These are phyloP conservation scores for Diceros bicornis DNA, from an alignment of 2,797 vertebrate species.

Conservation along the genomic window DNA sequence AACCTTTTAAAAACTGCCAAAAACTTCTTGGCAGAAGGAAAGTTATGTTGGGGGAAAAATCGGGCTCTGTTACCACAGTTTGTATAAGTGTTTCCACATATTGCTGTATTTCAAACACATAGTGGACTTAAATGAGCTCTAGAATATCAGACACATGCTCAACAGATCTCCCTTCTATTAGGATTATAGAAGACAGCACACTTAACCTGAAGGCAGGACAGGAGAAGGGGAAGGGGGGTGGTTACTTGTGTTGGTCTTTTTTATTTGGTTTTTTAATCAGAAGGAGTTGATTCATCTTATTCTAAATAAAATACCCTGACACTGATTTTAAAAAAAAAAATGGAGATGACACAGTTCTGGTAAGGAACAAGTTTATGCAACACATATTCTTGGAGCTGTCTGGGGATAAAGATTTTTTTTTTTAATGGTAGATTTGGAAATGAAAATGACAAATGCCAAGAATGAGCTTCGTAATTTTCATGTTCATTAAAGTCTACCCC, in stretches of 20 bases:
- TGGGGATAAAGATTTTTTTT: conserved; percentile 68
- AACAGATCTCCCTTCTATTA: conserved; percentile 88
- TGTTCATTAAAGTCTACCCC: conserved; percentile 84
- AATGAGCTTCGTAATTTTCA: conserved; percentile 82
- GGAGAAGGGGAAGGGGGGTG: conserved; percentile 71
- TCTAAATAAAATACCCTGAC: conserved; percentile 86
- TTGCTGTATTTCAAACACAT: conserved; percentile 88
- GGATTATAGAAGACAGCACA: conserved; percentile 74
- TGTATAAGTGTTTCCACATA: conserved; percentile 90
- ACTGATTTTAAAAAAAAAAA: conserved; percentile 76
- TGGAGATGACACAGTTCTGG: conserved; percentile 82
- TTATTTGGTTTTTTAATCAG: conserved; percentile 77
- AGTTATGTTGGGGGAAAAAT: conserved; percentile 83
- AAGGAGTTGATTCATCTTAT: conserved; percentile 84
- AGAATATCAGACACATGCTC: conserved; percentile 88
- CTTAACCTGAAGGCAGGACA: conserved; percentile 86
- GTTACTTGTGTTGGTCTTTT: background rate
- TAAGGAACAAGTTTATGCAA: conserved; percentile 83
- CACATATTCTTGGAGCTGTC: conserved; percentile 82
- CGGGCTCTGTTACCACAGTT: conserved; percentile 85
- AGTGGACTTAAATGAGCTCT: conserved; percentile 87
- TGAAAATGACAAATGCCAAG: conserved; percentile 86
- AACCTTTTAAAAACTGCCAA: conserved; percentile 91
- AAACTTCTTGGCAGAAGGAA: conserved; percentile 89
- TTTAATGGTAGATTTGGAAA: conserved; percentile 87